These are phyloP conservation scores for Leucophenga montana DNA, from an alignment of 2,888 invertebrate species.

Conservation along the genomic window DNA sequence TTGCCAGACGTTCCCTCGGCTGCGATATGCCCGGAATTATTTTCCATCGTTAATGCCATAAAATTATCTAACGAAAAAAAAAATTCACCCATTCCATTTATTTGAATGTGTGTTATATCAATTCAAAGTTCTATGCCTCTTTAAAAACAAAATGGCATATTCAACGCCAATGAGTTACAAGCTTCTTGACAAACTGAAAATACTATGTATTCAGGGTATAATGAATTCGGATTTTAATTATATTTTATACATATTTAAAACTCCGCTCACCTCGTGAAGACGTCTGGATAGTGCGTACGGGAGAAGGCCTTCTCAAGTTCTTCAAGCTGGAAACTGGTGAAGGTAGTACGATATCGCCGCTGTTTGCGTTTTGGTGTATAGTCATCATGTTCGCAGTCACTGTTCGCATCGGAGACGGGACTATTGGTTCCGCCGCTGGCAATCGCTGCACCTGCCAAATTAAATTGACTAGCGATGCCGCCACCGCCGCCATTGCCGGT, in stretches of 20 bases:
- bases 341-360: slow-evolving; percentile 92
- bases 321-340: slow-evolving; percentile 94
- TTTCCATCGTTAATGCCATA: no score
- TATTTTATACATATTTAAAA: neutral
- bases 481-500: slow-evolving; percentile 41
- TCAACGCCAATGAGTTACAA: no score
- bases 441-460: slow-evolving; percentile 47
- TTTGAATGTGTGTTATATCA: no score
- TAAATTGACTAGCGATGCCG: slow-evolving; percentile 27
- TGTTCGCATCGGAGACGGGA: slow-evolving; percentile 78
- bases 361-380: slow-evolving; percentile 92
- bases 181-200: no score
- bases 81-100: no score
- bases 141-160: no score
- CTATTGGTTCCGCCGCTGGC: slow-evolving; percentile 72
- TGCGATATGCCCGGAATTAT: no score
- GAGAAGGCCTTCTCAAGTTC: slow-evolving; percentile 97
- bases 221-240: no score
- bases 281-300: slow-evolving; percentile 97
- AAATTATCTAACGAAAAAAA: no score
- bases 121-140: no score
- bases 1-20: no score
- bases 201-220: no score
- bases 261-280: slow-evolving; percentile 89
- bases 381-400: slow-evolving; percentile 81